These are phyloP conservation scores for Muscicapa adusta DNA, from an alignment of 2,113 vertebrate species.

Conservation along the genomic window DNA sequence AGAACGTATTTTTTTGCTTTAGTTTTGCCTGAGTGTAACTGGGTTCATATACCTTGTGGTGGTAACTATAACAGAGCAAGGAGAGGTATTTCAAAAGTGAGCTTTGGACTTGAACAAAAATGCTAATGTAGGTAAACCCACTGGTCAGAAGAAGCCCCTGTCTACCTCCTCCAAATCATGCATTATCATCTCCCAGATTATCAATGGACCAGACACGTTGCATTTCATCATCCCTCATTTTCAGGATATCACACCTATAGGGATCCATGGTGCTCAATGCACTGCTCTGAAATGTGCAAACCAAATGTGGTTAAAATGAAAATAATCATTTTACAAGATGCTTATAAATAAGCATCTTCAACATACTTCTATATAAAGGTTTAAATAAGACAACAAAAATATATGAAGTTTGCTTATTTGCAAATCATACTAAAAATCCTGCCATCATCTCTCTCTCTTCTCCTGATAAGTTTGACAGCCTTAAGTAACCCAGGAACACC, in stretches of 20 bases:
- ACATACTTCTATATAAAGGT: neutral
- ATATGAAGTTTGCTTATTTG: neutral
- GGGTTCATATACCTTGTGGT: neutral
- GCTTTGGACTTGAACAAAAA: neutral
- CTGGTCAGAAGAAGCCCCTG: neutral
- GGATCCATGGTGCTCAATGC: neutral
- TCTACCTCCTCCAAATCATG: neutral
- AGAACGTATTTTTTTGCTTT: neutral
- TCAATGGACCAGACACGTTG: accelerated
- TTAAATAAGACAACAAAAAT: neutral
- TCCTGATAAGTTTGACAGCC: neutral
- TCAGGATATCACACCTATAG: neutral
- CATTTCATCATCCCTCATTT: neutral
- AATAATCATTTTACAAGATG: neutral
- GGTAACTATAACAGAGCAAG: neutral
- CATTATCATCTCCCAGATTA: neutral
- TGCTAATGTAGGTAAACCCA: neutral
- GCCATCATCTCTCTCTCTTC: neutral
- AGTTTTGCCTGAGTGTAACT: neutral
- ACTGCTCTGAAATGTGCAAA: neutral
- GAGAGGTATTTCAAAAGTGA: neutral
- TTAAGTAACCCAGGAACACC: neutral
- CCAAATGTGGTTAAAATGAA: neutral
- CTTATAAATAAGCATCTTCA: neutral
- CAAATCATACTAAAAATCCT: neutral